Base-by-base conservation (phyloP, 53 echinoderm and acorn worm species). In the Hippasteria phrygiana region DNA sequence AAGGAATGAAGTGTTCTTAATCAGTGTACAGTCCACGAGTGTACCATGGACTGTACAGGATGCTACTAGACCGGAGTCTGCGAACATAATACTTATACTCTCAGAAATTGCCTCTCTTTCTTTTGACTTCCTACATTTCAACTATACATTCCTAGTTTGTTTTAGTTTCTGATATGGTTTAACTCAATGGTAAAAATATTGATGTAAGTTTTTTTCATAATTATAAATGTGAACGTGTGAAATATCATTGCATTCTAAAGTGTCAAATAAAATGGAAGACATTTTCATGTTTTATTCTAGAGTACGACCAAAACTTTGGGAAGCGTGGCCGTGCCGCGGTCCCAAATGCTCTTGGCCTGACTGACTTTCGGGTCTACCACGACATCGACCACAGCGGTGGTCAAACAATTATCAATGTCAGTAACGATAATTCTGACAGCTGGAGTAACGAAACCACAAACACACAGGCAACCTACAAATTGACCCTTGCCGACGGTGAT, bases 311-410 rank as follows among this genome's bases (percentile, higher is more conserved):
- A 18, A 59, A 59, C 59, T 59, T 59, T 2, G 59, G 59, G 7
- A n/a, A 59, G 59, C 59, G 59, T 17, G 59, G 59, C 16, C 51
- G 90, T 28, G 81, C 45, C 38, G 84, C 46, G 35, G 71, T 91
- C 20, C 79, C 87, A 1, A 77, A 91, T 38, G 75, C 65, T 4
- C 39, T 72, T 18, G 91, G 73, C 5, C 38, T 91, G 9, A 62
- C 45, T 22, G 20, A 59, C 22, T 91, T 91, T 74, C 83, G 70
- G 10, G 86, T 75, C 3, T 47, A 33, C 10, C 31, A 3, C 20
- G 39, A 26, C n/a, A 20, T 24, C 8, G 59, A 59, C 26, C 59
- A 24, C 59, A 59, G 59, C 59, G 59, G 59, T 24, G 26, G 59
- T 5, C 51, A 20, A 20, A 24, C 59, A 7, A 59, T 59, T 59